Conservation (phyloP, 1,140 invertebrate species). For the Yoshiicerus persimilis region DNA sequence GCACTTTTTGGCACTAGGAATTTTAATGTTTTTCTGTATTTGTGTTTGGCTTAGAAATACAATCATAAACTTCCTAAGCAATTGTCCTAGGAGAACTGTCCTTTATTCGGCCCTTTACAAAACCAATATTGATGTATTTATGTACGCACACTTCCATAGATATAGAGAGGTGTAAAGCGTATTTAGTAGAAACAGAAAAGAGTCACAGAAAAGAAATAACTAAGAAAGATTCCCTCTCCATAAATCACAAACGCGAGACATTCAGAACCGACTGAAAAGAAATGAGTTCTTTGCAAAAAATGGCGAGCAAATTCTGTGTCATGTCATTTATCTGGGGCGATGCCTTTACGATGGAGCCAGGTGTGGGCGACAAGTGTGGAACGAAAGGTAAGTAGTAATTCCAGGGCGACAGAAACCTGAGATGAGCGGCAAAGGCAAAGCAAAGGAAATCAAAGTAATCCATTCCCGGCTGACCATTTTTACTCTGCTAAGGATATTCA, state of each 20-base stretch:
- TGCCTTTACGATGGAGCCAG: slow-evolving; percentile 11
- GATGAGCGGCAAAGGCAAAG: neutral
- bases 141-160: neutral
- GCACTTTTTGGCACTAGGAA: too few relatives aligned
- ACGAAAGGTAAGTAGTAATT: slow-evolving; percentile 3
- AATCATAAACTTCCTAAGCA: neutral
- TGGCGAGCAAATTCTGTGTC: slow-evolving; percentile 3
- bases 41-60: too few relatives aligned
- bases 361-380: slow-evolving; percentile 6
- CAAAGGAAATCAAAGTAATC: neutral
- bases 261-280: neutral
- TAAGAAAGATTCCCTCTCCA: neutral
- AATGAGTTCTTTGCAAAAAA: neutral
- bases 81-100: neutral
- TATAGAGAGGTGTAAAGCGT: neutral
- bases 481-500: neutral
- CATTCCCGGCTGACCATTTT: neutral
- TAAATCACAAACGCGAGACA: slow-evolving; percentile 9
- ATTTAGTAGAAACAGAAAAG: neutral
- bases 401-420: neutral
- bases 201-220: neutral
- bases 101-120: neutral
- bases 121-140: too few relatives aligned
- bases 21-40: too few relatives aligned
- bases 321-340: slow-evolving; percentile 16